phyloP scores from a whole-genome alignment of 2,888 invertebrate species.

The Ophonus ardosiacus region DNA sequence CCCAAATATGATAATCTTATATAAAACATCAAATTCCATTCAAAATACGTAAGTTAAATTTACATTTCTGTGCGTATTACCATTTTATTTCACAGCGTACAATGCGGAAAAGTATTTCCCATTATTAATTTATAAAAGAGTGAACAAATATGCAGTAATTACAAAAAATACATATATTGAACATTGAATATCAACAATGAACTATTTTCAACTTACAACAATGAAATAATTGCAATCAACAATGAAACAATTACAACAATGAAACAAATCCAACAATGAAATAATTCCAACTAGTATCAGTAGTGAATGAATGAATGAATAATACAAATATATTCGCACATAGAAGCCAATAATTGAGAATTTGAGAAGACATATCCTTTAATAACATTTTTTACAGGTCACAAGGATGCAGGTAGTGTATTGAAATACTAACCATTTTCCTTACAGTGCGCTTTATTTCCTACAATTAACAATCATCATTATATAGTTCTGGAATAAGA shows the following conservation, averaged over 20 bases:
- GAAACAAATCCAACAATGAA: neutral
- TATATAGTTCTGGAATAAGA: too few species aligned
- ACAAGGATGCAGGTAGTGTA: neutral
- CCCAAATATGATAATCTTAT: too few species aligned
- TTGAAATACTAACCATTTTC: neutral
- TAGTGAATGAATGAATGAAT: neutral
- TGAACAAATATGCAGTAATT: too few species aligned
- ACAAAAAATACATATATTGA: neutral
- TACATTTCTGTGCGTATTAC: neutral
- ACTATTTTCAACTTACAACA: too few species aligned
- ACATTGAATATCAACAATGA: neutral
- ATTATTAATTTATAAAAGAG: neutral
- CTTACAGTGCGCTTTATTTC: neutral
- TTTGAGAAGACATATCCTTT: neutral
- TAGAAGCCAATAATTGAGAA: neutral
- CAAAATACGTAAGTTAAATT: neutral
- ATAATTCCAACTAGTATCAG: neutral
- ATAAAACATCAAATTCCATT: neutral
- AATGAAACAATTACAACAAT: too few species aligned
- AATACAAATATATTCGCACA: neutral
- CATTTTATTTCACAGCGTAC: neutral
- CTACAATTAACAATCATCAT: neutral
- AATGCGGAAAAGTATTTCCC: neutral
- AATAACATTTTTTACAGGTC: neutral
- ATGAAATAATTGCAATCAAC: too few species aligned